Base-by-base conservation (phyloP, 1,140 invertebrate genomes). In the Rhagoletis zephyria region DNA sequence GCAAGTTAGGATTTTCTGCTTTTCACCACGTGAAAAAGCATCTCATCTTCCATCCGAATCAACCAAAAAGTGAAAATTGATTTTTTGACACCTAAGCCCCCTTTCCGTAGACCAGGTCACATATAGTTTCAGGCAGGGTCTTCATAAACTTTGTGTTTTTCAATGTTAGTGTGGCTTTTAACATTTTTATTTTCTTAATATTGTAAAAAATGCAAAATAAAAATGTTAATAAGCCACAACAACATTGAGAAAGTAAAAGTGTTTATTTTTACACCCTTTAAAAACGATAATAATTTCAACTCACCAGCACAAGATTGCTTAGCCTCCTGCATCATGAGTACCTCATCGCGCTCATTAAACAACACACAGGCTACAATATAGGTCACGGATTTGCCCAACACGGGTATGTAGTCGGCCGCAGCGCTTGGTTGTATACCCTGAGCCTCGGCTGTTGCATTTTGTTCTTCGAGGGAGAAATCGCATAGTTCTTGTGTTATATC, bases 311-410 rank as follows among this genome's bases (percentile, higher is more conserved):
- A 99, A 81, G 96, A 96, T 91, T 96, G 95, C 94, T 99, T 99
- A 0, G 98, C 98, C 94, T 99, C 98, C 94, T 99, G 98, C 94
- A 99, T 99, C 96, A 99, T 98, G 59, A 99, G 94, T 59, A 99
- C 95, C 93, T 99, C 97, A 91, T 96, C 95, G 14, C 95, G 93
- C 56, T 97, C 96, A 93, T 99, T 98, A 89, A 99, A 94, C 64
- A 99, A 93, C 45, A 98, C 96, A 89, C 96, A 97, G 87, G 96
- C 96, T 3, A 98, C 98, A 90, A 99, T 97, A 90, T 98, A 98
- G 60, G 96, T 97, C 51, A 99, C 96, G 86, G 96, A 97, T 89
- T 96, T 96, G 89, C 97, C 96, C 70, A 97, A 94, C 85, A 97
- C 93, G 14, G 97, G 97, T 91, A 96, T 94, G 92, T 96, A 98